Evolutionary conservation across 2,113 vertebrate species (phyloP), one percentile per base, ranked within the genome.

Genomic region (Dasypus novemcinctus): DNA sequence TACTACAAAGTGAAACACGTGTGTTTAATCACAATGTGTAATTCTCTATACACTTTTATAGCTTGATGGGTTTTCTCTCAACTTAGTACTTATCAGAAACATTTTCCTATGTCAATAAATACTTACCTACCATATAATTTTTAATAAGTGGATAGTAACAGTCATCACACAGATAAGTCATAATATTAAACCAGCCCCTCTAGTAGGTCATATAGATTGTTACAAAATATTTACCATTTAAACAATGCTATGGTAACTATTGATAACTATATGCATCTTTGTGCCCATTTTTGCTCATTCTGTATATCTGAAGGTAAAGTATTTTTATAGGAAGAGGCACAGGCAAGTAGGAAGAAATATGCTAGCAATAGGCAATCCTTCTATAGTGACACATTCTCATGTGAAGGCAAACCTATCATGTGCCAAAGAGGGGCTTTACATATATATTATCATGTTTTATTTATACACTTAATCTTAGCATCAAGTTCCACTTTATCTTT

Each of bases 91-190:
- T 84, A 78, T 23, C 38, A 71, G 79, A 17, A 91, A 75, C 36
- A 87, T 84, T 93, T 88, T 87, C 54, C 78, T 84, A 64, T 91
- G 78, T 78, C 84, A 91, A 80, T 85, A 88, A 93, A 75, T 52
- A 80, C 59, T 93, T 52, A 90, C 36, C 25, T 89, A 76, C 43
- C 41, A 79, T 43, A 89, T 68, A 49, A 64, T 80, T 90, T 87
- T 75, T 78, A 83, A 91, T 14, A 82, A 17, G 36, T 83, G 52
- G 31, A 29, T 78, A 64, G 52, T 86, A 54, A 91, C 27, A 68
- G 41, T 69, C 36, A 79, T 71, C 57, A 90, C 14, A 90, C 49
- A 79, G 27, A 90, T n/a, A 79, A 91, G 2, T 41, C 46, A 21
- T 46, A 87, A 76, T 49, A 90, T 80, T 64, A 87, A 93, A 52